Conservation (phyloP, 64 coral and sea anemone genomes). For the Trachythela sp. region DNA sequence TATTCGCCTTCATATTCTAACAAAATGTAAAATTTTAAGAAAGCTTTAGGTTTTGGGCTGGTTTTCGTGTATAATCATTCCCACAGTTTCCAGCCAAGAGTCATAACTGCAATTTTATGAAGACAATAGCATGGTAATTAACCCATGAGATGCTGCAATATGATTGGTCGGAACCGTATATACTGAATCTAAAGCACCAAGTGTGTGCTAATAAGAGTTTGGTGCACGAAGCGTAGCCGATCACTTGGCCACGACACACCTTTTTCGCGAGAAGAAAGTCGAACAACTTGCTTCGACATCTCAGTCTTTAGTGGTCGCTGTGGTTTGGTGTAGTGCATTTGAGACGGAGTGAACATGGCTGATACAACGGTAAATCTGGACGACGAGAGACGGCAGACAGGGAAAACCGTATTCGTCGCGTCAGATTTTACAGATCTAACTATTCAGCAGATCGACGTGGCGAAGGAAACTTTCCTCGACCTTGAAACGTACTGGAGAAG, state of each 20-base stretch:
- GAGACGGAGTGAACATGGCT: not conserved
- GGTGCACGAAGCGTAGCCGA: not conserved
- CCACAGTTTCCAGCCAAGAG: not conserved
- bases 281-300: not conserved
- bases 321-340: not conserved
- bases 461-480: conserved; percentile 15
- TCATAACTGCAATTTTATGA: not conserved
- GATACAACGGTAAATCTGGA: not conserved
- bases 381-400: not conserved
- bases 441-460: not conserved
- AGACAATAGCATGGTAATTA: not conserved
- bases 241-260: not conserved
- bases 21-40: not conserved
- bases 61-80: not conserved
- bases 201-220: not conserved
- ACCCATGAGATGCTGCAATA: not conserved
- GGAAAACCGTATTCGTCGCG: not conserved
- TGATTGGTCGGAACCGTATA: not conserved
- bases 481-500: conserved; percentile 11
- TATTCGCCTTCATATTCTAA: not conserved
- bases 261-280: not conserved
- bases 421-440: conserved; percentile 6
- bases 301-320: not conserved
- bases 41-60: not conserved
- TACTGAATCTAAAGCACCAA: not conserved